Evolutionary conservation across 1,140 invertebrate genomes (phyloP).

Genomic region (Pseudobourletiella spinata): DNA sequence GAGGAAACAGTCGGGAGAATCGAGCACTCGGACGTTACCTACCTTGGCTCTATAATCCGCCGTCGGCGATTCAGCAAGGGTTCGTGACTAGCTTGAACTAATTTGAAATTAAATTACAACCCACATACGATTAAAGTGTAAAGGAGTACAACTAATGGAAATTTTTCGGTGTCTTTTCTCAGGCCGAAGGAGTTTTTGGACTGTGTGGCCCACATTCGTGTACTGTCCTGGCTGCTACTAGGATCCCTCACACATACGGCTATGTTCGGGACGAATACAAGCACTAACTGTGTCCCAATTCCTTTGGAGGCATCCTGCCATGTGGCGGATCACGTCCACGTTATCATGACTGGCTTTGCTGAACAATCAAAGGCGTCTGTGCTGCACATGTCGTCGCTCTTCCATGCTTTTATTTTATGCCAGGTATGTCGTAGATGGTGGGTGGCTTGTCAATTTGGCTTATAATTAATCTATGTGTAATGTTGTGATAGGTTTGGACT

Average conservation of each 20-base stretch:
- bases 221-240: conserved; percentile 90
- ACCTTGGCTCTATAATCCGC: conserved; percentile 84
- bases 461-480: too few relatives aligned
- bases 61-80: conserved; percentile 77
- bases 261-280: conserved; percentile 44
- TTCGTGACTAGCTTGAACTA: conserved; percentile 44
- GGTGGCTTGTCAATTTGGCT: too few relatives aligned
- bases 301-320: conserved; percentile 92
- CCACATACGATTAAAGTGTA: background rate
- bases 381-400: conserved; percentile 83
- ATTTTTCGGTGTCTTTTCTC: too few relatives aligned
- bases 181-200: conserved; percentile 90
- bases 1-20: conserved; percentile 75
- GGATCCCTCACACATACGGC: conserved; percentile 84
- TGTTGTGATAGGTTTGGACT: conserved; percentile 72
- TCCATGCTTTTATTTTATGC: conserved; percentile 71
- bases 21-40: conserved; percentile 71
- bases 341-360: conserved; percentile 84
- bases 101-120: background rate
- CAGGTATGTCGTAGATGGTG: too few relatives aligned
- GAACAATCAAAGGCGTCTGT: conserved; percentile 86
- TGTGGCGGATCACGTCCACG: conserved; percentile 93
- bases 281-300: conserved; percentile 66
- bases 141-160: too few relatives aligned
- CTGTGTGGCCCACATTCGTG: conserved; percentile 85